Conservation (phyloP, 2,888 invertebrate species). For the Nomada goodeniana region DNA sequence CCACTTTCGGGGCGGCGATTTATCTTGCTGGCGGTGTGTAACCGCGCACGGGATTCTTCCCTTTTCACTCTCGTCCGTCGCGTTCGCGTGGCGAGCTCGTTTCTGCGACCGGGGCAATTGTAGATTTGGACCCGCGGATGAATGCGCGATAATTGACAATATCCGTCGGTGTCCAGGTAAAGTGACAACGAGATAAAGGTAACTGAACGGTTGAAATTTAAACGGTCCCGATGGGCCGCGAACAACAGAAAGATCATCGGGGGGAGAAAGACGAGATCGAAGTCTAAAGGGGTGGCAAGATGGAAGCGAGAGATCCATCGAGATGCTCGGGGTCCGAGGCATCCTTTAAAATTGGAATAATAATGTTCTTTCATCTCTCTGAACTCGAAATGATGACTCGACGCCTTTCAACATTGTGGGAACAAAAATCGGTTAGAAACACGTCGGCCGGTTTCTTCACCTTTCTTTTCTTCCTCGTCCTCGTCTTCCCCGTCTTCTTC, state of each 20-base stretch:
- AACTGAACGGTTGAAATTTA: constrained; percentile 79
- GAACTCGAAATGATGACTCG: constrained; percentile 83
- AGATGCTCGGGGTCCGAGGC: constrained; percentile 58
- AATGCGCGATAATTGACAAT: not conserved
- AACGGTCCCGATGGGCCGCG: constrained; percentile 51
- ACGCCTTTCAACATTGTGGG: constrained; percentile 83
- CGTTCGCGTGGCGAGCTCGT: too few species aligned
- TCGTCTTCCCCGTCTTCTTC: constrained; percentile 29
- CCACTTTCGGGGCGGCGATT: constrained; percentile 56
- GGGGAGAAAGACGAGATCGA: constrained; percentile 52
- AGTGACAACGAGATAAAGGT: constrained; percentile 73
- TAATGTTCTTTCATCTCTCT: constrained; percentile 82
- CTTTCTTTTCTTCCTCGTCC: constrained; percentile 58
- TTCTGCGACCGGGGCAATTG: not conserved
- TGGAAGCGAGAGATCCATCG: constrained; percentile 72
- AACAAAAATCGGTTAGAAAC: constrained; percentile 78
- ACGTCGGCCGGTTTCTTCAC: constrained; percentile 71
- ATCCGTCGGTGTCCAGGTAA: constrained; percentile 4
- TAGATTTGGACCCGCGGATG: not conserved
- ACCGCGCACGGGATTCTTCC: constrained; percentile 3
- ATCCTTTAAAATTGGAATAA: constrained; percentile 84
- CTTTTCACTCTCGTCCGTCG: too few species aligned
- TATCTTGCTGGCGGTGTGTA: constrained; percentile 48
- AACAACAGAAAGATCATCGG: constrained; percentile 44
- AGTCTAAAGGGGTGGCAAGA: constrained; percentile 68